These are phyloP conservation scores for Acipenser oxyrinchus DNA, from an alignment of 2,797 vertebrate species.

Conservation along the genomic window DNA sequence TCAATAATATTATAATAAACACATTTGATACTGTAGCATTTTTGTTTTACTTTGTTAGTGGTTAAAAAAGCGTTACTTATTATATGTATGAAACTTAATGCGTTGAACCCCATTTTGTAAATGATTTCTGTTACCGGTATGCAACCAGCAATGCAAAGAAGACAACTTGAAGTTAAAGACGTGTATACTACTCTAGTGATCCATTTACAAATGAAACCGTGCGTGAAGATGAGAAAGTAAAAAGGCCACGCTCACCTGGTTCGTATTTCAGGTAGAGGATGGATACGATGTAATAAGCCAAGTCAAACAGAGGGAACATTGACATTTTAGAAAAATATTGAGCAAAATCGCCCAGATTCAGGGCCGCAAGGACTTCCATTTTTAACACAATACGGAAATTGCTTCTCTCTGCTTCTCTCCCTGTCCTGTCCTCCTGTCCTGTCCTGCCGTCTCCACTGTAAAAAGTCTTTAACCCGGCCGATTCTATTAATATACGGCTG, in stretches of 20 bases:
- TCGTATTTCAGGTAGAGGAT: slow-evolving; percentile 96
- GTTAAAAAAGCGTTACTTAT: no score
- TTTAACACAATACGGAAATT: not conserved
- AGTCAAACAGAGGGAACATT: slow-evolving; percentile 89
- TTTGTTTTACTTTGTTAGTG: no score
- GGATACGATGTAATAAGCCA: slow-evolving; percentile 93
- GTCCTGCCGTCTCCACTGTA: slow-evolving; percentile 39
- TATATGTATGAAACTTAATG: no score
- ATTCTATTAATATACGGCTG: slow-evolving; percentile 62
- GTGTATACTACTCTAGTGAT: no score
- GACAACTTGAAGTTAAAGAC: no score
- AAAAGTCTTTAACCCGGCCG: slow-evolving; percentile 30
- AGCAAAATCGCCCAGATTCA: slow-evolving; percentile 78
- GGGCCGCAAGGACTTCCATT: slow-evolving; percentile 67
- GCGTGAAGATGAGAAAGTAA: not conserved
- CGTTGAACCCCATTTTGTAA: no score
- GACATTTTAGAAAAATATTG: slow-evolving; percentile 83
- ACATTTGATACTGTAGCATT: not conserved
- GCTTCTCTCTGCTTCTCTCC: not conserved
- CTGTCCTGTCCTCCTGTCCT: slow-evolving; percentile 10
- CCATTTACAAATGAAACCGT: no score
- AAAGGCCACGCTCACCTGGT: slow-evolving; percentile 69
- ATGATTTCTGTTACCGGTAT: no score
- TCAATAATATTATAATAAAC: not conserved
- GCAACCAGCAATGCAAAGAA: no score